Evolutionary conservation across 2,888 invertebrate species (phyloP).

Genomic region (Drosophila yooni): DNA sequence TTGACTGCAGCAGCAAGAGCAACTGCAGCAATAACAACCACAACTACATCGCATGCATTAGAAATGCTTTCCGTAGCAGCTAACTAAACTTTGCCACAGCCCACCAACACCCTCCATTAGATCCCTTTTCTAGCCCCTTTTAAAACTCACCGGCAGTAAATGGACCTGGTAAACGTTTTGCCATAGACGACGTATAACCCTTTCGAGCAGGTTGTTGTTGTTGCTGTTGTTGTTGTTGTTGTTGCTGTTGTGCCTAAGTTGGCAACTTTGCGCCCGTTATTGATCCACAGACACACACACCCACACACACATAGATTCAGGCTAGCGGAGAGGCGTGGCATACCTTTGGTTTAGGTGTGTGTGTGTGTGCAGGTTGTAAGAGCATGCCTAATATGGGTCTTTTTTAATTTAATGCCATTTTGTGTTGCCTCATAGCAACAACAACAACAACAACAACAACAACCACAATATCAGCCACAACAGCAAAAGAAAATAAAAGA

Average conservation of each 20-base stretch:
- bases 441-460: conserved; percentile 13
- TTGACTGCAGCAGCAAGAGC: conserved; percentile 64
- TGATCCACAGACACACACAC: conserved; percentile 62
- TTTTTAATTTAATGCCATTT: conserved; percentile 79
- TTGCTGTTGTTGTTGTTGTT: conserved; percentile 39
- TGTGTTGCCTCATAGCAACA: conserved; percentile 63
- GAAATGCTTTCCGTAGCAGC: conserved; percentile 64
- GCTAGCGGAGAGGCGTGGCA: conserved; percentile 29
- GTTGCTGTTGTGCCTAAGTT: conserved; percentile 42
- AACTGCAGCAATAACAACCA: conserved; percentile 34
- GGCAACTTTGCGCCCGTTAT: conserved; percentile 76
- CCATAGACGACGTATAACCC: conserved; percentile 57
- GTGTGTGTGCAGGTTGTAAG: conserved; percentile 50
- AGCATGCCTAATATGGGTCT: conserved; percentile 77
- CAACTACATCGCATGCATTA: conserved; percentile 68
- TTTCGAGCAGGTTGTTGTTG: conserved; percentile 30
- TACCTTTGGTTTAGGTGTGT: conserved; percentile 21
- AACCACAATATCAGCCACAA: neutral
- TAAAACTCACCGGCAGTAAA: conserved; percentile 42
- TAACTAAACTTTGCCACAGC: conserved; percentile 30
- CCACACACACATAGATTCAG: conserved; percentile 30
- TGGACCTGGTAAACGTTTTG: conserved; percentile 65
- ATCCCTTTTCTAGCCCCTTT: neutral
- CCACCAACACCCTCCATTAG: no score
- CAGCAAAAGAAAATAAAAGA: neutral